A percentile compares a stretch with the other conserved stretches of the same genome.
Evolutionary conservation across 2,113 vertebrate genomes (phyloP).

Genomic region (sheep (Ovis aries)): DNA sequence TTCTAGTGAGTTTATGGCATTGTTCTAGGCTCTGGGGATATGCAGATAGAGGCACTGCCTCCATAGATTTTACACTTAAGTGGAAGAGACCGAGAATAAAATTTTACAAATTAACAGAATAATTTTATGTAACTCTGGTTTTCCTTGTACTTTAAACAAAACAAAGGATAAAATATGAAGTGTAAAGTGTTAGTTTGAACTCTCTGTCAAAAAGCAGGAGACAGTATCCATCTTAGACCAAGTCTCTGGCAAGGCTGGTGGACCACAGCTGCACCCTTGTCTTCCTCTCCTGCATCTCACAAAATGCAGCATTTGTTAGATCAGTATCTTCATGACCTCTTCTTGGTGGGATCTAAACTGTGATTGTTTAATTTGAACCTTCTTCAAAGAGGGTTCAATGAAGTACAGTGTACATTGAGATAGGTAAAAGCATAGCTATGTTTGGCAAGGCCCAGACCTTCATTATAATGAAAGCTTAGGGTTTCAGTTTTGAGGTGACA

Average conservation of each 20-base stretch:
- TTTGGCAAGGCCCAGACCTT: neutral
- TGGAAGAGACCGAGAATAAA: neutral
- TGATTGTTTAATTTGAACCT: neutral
- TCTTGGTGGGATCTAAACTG: neutral
- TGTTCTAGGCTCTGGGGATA: neutral
- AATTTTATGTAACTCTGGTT: neutral
- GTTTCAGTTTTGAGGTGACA: conserved; percentile 2
- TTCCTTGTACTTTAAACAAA: neutral
- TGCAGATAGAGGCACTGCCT: neutral
- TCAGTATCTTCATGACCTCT: neutral
- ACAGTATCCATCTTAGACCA: neutral
- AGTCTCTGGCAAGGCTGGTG: neutral
- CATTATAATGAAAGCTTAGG: neutral
- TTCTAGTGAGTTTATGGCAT: neutral
- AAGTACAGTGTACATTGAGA: neutral
- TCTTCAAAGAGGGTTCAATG: neutral
- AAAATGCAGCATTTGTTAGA: neutral
- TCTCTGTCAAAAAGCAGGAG: neutral
- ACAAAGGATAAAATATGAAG: neutral
- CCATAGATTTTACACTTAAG: neutral
- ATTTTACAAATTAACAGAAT: neutral
- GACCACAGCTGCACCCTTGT: neutral
- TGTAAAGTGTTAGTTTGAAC: neutral
- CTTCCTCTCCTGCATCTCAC: neutral
- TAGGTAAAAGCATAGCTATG: neutral